phyloP scores from a whole-genome alignment of 1,140 invertebrate species.

The Lycorma delicatula region DNA sequence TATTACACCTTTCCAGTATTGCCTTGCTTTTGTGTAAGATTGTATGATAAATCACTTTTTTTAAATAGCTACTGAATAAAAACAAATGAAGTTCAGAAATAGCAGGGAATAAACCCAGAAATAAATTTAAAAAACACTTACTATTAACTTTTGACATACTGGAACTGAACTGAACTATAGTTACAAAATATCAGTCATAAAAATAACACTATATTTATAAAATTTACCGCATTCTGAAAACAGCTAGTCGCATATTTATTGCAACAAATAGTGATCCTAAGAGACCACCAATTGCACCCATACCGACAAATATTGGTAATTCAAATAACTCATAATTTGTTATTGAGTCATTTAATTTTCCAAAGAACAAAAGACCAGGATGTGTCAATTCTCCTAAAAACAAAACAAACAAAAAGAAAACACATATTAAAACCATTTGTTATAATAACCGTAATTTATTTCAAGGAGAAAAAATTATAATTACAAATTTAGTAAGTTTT shows the following conservation, averaged over 20 bases:
- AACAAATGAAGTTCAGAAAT: no score
- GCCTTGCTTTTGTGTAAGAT: no score
- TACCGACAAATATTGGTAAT: constrained; percentile 82
- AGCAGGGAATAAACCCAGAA: no score
- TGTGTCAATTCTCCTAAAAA: constrained; percentile 46
- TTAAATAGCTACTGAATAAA: no score
- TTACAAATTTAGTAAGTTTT: no score
- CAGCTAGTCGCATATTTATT: constrained; percentile 83
- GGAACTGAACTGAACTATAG: no score
- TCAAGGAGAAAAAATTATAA: not conserved
- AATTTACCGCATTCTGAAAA: constrained; percentile 70
- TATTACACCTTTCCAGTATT: no score
- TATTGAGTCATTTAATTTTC: constrained; percentile 84
- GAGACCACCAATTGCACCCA: constrained; percentile 83
- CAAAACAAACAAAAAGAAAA: no score
- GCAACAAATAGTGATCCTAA: constrained; percentile 91
- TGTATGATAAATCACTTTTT: no score
- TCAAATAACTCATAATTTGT: constrained; percentile 75
- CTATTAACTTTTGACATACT: constrained; percentile 62
- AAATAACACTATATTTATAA: constrained; percentile 10
- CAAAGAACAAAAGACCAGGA: constrained; percentile 88
- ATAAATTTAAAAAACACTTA: constrained; percentile 79
- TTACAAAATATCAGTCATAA: no score
- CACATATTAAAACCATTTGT: no score
- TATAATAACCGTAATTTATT: no score